phyloP scores from a whole-genome alignment of 2,113 vertebrate genomes.

The Vulpes ferrilata region DNA sequence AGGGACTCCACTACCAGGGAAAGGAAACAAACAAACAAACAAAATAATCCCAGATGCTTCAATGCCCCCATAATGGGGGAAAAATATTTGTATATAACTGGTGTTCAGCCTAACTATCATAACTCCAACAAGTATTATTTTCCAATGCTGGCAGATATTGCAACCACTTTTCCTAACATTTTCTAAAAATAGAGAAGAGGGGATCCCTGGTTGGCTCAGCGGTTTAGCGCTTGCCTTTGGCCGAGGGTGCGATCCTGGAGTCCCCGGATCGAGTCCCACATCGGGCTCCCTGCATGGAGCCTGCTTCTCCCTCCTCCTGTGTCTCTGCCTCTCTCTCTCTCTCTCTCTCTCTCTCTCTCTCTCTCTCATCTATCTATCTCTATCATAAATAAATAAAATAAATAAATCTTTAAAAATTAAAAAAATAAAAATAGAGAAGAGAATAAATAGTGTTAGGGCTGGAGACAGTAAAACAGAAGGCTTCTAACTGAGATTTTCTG shows the following conservation, averaged over 20 bases:
- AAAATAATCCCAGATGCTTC: neutral
- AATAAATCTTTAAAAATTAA: no score
- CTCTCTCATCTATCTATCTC: no score
- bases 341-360: no score
- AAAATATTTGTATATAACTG: neutral
- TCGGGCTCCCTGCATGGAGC: no score
- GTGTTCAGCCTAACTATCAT: neutral
- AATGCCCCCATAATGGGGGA: neutral
- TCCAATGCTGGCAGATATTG: neutral
- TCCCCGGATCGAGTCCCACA: no score
- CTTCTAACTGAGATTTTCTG: neutral
- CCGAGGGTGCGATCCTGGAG: no score
- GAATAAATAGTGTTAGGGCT: neutral
- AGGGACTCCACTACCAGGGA: neutral
- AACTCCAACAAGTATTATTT: neutral
- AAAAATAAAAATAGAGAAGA: neutral
- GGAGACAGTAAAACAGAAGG: neutral
- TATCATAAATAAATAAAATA: no score
- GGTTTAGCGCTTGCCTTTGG: no score
- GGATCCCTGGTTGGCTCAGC: no score
- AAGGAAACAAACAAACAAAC: neutral
- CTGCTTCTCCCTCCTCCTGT: no score
- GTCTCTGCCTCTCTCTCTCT: no score
- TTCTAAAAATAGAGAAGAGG: constrained; percentile 11
- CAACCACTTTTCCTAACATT: neutral